Conservation (phyloP, 2,113 vertebrate genomes). For the Chinchilla lanigera region DNA sequence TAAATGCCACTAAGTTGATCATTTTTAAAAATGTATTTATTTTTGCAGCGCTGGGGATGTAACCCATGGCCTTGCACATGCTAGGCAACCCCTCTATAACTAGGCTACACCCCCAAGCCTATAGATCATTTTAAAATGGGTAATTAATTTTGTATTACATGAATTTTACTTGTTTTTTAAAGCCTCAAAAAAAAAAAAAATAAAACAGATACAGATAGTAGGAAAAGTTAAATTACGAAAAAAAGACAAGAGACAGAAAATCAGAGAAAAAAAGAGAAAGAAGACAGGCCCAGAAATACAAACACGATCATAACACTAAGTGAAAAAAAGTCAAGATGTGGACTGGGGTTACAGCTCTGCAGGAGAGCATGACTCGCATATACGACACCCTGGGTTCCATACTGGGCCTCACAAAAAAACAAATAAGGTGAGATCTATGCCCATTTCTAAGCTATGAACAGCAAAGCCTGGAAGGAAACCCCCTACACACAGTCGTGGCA, state of each 20-base stretch:
- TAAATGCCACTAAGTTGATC: not conserved
- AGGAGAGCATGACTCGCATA: too few species aligned
- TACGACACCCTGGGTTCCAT: not conserved
- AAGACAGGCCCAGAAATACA: not conserved
- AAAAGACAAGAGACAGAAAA: not conserved
- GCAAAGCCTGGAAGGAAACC: not conserved
- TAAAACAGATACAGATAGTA: not conserved
- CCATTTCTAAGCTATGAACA: not conserved
- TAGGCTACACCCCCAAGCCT: not conserved
- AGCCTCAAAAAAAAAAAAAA: not conserved
- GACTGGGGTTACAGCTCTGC: not conserved
- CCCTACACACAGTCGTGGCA: fast-evolving
- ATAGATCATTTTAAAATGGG: not conserved
- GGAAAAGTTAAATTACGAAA: not conserved
- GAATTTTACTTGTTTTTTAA: not conserved
- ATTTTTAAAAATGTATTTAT: not conserved
- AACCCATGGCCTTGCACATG: not conserved
- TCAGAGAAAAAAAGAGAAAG: not conserved
- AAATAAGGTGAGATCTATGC: not conserved
- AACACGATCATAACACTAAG: not conserved
- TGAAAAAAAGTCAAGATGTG: not conserved
- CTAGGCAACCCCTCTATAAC: not conserved
- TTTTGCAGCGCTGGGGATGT: not conserved
- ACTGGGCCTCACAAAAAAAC: not conserved
- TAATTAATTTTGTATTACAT: not conserved